Evolutionary conservation across 2,888 invertebrate genomes (phyloP).

Genomic region (Aproaerema taeniolella): DNA sequence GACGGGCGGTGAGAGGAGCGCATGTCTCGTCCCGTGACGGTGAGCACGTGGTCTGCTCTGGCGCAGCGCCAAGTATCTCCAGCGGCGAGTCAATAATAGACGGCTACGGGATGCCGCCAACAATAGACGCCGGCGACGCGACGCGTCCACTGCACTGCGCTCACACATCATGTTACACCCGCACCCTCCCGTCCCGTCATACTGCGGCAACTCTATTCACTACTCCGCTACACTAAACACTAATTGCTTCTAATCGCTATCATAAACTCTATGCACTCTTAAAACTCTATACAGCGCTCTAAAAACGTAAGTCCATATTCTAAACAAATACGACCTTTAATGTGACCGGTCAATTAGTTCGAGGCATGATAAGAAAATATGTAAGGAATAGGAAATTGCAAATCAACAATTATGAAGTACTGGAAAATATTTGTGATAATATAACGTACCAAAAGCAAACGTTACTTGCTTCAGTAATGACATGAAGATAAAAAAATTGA

Average conservation of each 20-base stretch:
- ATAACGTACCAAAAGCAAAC: too few species aligned
- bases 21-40: slow-evolving; percentile 65
- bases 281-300: too few species aligned
- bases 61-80: slow-evolving; percentile 72
- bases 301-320: too few species aligned
- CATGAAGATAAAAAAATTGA: slow-evolving; percentile 32
- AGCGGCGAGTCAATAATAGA: slow-evolving; percentile 77
- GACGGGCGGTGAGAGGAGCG: slow-evolving; percentile 34
- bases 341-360: too few species aligned
- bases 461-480: too few species aligned
- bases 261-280: slow-evolving; percentile 23
- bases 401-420: too few species aligned
- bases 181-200: too few species aligned
- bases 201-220: not conserved
- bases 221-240: too few species aligned
- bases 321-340: too few species aligned
- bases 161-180: slow-evolving; percentile 9
- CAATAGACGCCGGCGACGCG: slow-evolving; percentile 66
- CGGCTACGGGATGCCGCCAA: slow-evolving; percentile 74
- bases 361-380: too few species aligned
- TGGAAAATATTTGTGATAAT: too few species aligned
- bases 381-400: too few species aligned
- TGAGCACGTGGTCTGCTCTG: slow-evolving; percentile 69
- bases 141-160: slow-evolving; percentile 28
- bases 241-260: not conserved